Evolutionary conservation across 2,888 invertebrate genomes (phyloP).

Genomic region (Omphaloscelis lunosa): DNA sequence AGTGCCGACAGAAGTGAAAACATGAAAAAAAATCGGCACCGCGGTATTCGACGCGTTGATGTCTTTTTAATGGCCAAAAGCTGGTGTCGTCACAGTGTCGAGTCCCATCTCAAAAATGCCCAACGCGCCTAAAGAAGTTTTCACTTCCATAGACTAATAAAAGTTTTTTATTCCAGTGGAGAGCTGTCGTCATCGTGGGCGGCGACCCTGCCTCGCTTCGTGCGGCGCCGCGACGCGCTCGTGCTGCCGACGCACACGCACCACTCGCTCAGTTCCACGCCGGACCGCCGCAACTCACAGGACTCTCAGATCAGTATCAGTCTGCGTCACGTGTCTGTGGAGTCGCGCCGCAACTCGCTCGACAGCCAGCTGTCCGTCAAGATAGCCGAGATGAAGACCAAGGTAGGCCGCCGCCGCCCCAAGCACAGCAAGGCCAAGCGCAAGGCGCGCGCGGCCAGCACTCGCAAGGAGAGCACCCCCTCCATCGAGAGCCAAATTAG

Average conservation of each 20-base stretch:
- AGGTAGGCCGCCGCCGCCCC: conserved; percentile 90
- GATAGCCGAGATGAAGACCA: conserved; percentile 95
- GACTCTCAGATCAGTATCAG: conserved; percentile 94
- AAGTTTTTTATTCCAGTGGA: conserved; percentile 88
- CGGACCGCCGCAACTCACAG: conserved; percentile 91
- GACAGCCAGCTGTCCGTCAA: conserved; percentile 97
- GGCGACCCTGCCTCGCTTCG: conserved; percentile 96
- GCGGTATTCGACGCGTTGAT: too few relatives aligned
- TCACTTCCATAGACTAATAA: background rate
- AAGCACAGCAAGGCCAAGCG: conserved; percentile 86
- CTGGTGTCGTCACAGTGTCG: too few relatives aligned
- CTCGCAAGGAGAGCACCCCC: conserved; percentile 93
- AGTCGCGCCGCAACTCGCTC: conserved; percentile 96
- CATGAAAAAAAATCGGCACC: too few relatives aligned
- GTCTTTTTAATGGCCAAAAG: too few relatives aligned
- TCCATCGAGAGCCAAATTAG: conserved; percentile 95
- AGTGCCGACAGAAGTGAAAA: too few relatives aligned
- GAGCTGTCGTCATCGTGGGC: conserved; percentile 98
- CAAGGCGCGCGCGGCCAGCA: conserved; percentile 82
- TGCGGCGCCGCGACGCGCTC: conserved; percentile 95
- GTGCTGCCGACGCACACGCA: conserved; percentile 89
- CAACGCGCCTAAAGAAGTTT: too few relatives aligned
- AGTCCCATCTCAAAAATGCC: too few relatives aligned
- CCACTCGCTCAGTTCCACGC: conserved; percentile 90
- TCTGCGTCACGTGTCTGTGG: conserved; percentile 95